Base-by-base conservation (phyloP, 2,113 vertebrate species). In the Hystrix brachyura region DNA sequence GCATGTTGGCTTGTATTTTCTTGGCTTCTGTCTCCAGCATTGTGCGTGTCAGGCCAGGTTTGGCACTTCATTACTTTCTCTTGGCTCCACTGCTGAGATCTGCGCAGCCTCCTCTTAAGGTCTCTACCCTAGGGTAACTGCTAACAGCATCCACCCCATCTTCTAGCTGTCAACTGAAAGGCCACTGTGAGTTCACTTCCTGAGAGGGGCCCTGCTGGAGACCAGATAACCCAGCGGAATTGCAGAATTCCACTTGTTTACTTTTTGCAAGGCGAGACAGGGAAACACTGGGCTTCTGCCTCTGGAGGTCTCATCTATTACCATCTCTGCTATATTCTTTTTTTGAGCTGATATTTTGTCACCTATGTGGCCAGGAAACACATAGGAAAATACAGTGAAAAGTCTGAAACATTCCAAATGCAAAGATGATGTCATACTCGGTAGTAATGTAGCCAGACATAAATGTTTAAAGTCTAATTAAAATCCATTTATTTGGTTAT, bases 151-250 rank as follows among this genome's bases (percentile, higher is more conserved):
- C 94, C 80, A 48, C 57, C 86, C 82, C 43, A 53, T 86, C 81
- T 90, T 80, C 94, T 62, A 64, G 43, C 95, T 95, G 94, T 95
- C 83, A 78, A 12, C 87, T 10, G 43, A 92, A 92, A 97, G 97
- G 88, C 76, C 94, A 87, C 88, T 23, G 90, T 93, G 79, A 96
- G 94, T 90, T 97, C 69, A 74, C 43, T 97, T 94, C 80, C 97
- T 86, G 64, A 74, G 65, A 71, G n/a, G 12, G 46, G 38, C 53
- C 46, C 84, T 43, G 87, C 74, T 43, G 59, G 80, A 85, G 72
- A 43, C 10, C 83, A 93, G 93, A 94, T 87, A 69, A 69, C 76
- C 25, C 90, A 6, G 74, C 59, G 9, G 1, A 65, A 74, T 32
- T 21, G 74, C 74, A 81, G 84, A 95, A 67, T 80, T 93, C 95